phyloP scores from a whole-genome alignment of 2,113 vertebrate genomes.

The Malaclemys terrapin region DNA sequence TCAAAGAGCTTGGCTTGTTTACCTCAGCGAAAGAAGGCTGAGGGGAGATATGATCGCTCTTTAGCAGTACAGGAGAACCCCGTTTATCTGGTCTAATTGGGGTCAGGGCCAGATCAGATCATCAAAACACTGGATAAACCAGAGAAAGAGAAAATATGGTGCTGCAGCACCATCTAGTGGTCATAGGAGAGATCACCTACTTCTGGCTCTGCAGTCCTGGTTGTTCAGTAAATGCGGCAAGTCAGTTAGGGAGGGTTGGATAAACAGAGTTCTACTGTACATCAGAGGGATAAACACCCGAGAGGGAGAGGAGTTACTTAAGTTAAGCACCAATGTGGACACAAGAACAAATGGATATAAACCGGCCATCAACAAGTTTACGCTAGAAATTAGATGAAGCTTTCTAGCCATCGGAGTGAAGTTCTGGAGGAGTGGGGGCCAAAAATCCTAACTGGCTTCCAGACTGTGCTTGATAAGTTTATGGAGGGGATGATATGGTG shows the following conservation, averaged over 20 bases:
- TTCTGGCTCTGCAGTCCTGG: not conserved
- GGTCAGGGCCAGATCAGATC: not conserved
- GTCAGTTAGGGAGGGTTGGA: not conserved
- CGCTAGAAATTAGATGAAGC: not conserved
- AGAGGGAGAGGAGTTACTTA: not conserved
- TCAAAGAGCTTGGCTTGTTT: too few species aligned
- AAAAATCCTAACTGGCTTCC: too few species aligned
- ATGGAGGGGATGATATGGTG: too few species aligned
- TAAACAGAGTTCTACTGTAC: not conserved
- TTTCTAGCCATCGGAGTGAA: not conserved
- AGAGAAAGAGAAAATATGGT: not conserved
- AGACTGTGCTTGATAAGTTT: too few species aligned
- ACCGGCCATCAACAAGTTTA: too few species aligned
- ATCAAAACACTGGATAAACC: not conserved
- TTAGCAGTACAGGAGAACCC: not conserved
- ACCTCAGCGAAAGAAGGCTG: not conserved
- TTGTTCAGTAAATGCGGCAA: fast-evolving
- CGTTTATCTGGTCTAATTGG: not conserved
- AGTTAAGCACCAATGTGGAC: not conserved
- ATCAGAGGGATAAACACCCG: not conserved
- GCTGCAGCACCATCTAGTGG: not conserved
- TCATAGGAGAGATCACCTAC: not conserved
- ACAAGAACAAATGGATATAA: not conserved
- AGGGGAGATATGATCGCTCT: not conserved
- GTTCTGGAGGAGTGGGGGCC: too few species aligned